phyloP scores from a whole-genome alignment of 2,888 invertebrate genomes.

The Nasonovia ribisnigri region DNA sequence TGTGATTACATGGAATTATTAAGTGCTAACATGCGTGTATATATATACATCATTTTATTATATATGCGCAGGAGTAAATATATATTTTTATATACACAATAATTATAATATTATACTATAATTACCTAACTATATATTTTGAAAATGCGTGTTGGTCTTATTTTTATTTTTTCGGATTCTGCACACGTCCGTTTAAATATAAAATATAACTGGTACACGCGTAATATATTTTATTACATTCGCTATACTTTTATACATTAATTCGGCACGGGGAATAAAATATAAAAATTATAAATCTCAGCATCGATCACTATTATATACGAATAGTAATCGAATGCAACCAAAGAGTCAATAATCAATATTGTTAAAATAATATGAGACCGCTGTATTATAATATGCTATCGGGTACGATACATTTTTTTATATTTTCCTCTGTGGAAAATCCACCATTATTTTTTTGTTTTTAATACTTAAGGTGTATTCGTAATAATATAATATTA shows the following conservation, averaged over 20 bases:
- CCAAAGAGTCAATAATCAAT: background rate
- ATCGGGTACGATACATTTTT: background rate
- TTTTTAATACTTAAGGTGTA: background rate
- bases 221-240: background rate
- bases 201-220: background rate
- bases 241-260: background rate
- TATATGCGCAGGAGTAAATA: background rate
- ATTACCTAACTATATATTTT: conserved; percentile 8
- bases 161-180: background rate
- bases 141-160: background rate
- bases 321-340: conserved; percentile 10
- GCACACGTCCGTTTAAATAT: background rate
- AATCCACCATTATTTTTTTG: background rate
- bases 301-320: background rate
- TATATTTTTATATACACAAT: conserved; percentile 6
- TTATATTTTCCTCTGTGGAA: background rate
- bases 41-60: background rate
- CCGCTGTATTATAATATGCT: no score
- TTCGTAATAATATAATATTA: background rate
- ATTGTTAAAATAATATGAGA: background rate
- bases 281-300: background rate
- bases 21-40: conserved; percentile 6
- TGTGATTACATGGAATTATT: conserved; percentile 44
- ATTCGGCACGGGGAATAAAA: background rate
- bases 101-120: conserved; percentile 7